These are phyloP conservation scores for Podocnemis expansa DNA, from an alignment of 2,113 vertebrate genomes.

Conservation along the genomic window DNA sequence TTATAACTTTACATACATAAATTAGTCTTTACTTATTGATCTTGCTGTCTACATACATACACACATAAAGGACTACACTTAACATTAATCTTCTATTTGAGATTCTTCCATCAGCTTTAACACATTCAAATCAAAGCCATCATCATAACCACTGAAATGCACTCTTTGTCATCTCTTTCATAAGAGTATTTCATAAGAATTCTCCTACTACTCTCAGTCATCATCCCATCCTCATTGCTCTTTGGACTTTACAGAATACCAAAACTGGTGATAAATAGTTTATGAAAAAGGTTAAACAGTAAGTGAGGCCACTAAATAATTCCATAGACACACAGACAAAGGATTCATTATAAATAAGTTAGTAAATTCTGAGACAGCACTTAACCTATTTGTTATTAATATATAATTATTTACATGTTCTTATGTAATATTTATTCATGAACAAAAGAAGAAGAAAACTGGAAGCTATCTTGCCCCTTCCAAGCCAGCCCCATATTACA, in stretches of 20 bases:
- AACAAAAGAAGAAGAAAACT: not conserved
- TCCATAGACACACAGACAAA: not conserved
- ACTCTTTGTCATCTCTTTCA: not conserved
- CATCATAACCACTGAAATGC: rapidly evolving
- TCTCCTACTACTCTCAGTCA: not conserved
- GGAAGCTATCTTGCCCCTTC: not conserved
- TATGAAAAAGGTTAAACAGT: not conserved
- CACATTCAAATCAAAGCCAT: not conserved
- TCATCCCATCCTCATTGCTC: not conserved
- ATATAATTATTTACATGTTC: not conserved
- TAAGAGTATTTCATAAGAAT: rapidly evolving
- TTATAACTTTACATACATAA: not conserved
- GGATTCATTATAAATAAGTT: not conserved
- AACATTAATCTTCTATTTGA: not conserved
- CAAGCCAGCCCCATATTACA: not conserved
- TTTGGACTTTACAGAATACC: not conserved
- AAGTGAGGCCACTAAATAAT: not conserved
- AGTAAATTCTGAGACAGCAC: not conserved
- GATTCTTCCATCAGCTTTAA: not conserved
- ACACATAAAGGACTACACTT: not conserved
- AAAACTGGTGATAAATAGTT: not conserved
- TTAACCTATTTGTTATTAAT: not conserved
- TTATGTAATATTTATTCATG: not conserved
- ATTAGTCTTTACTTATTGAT: not conserved
- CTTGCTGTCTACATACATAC: not conserved